Base-by-base conservation (phyloP, 2,113 vertebrate genomes). In the Oxygymnocypris stewartii region DNA sequence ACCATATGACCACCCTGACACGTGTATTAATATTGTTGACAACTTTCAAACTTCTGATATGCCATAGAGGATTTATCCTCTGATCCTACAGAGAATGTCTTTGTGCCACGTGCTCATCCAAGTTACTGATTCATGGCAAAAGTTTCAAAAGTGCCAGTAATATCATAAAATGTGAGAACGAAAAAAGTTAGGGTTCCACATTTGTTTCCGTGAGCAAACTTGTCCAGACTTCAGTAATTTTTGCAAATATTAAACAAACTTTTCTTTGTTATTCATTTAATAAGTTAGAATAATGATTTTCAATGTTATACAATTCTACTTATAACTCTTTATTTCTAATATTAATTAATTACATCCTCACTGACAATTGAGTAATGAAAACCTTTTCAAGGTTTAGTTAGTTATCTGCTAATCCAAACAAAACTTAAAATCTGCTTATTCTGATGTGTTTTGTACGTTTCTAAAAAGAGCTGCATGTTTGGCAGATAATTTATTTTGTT, bases 1-100 rank as follows among this genome's bases (percentile, higher is more conserved):
- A 76, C 92, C 93, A 93, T 87, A 93, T 91, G 91, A 89, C 51
- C 76, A 78, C 76, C 14, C 76, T 78, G 76, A 78, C 76, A 54
- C n/a, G 74, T 87, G 79, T 87, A 92, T 92, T 90, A 88, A 91
- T 93, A 88, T 87, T 90, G 82, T 85, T 63, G 87, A 91, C 90
- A 90, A 81, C 84, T 88, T 90, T 89, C 76, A 82, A 90, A 90
- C 1, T 75, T 83, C 35, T 81, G 57, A 54, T 37, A 49, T 54
- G 76, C 28, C 44, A 42, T 44, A 14, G 28, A 84, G 31, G 65
- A 84, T 73, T 73, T 84, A 84, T 74, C 31, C 10, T 25, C 31
- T 74, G 23, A 42, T 84, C 67, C 28, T 25, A 40, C 23, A 74
- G 47, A 11, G 71, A 83, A 65, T 67, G 40, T 82, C n/a, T 82